Evolutionary conservation across 1,140 invertebrate species (phyloP), one percentile per base, ranked within the genome.

Genomic region (Trialeurodes vaporariorum): DNA sequence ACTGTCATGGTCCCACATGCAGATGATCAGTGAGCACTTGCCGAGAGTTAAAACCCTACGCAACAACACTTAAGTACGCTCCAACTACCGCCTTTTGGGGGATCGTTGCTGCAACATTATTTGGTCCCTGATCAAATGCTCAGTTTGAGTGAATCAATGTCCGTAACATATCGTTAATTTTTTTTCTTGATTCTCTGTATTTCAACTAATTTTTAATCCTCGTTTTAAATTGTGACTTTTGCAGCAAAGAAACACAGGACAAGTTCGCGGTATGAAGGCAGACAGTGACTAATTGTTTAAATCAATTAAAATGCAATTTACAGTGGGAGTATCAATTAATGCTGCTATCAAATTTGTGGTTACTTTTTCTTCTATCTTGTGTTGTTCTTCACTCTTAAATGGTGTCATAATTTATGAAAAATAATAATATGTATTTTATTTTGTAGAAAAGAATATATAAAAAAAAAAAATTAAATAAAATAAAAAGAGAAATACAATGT

Each of bases 241-340:
- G 12, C 76, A 84, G 81, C 84, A 92, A 80, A 86, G 90, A 75
- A 84, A 87, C 74, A 82, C 86, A 76, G 92, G 92, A 64, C 88
- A 91, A 77, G 91, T 93, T 67, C 85, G 91, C 73, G 91, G 91
- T 68, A 93, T 93, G 90, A 74, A 71, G 69, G 74, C 72, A 5
- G 74, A 75, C 59, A 61, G 60, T n/a, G 68, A 69, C 34, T 70
- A 78, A 81, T 5, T n/a, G n/a, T n/a, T n/a, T n/a, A n/a, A n/a
- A n/a, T n/a, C n/a, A n/a, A n/a, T n/a, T n/a, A n/a, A n/a, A n/a
- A n/a, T n/a, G n/a, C n/a, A n/a, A n/a, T n/a, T n/a, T n/a, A n/a
- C n/a, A 49, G 34, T 5, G 17, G 34, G 34, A 49, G 17, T 49
- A 9, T 17, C 17, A 49, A 5, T 5, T 9, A 49, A 9, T 49